A percentile compares a stretch with the other conserved stretches of the same genome.
These are phyloP conservation scores for Nasonia longicornis DNA, from an alignment of 1,140 invertebrate genomes.

Conservation along the genomic window DNA sequence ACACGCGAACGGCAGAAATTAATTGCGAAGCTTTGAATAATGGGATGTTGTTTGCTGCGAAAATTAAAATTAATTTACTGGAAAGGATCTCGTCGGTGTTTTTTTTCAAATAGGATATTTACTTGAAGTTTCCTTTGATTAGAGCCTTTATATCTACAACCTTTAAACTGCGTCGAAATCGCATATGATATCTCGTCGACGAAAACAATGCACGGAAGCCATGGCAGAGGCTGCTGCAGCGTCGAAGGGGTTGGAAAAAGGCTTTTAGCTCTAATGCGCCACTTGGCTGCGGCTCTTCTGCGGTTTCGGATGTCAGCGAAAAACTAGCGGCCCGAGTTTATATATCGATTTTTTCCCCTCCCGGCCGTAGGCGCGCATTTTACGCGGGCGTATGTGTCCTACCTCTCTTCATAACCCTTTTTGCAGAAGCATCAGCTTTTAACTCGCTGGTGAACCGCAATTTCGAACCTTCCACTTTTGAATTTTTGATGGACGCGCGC, in stretches of 20 bases:
- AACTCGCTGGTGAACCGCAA: neutral
- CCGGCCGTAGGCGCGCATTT: neutral
- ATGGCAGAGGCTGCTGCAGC: neutral
- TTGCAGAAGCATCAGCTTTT: neutral
- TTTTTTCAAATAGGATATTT: no score
- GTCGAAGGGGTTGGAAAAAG: slow-evolving; percentile 11
- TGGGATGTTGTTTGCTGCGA: slow-evolving; percentile 33
- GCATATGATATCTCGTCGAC: neutral
- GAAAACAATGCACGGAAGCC: slow-evolving; percentile 29
- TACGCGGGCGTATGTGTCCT: neutral
- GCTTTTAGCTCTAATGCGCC: slow-evolving; percentile 47
- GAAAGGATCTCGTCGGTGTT: no score
- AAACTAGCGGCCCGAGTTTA: slow-evolving; percentile 36
- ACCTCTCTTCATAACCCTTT: neutral
- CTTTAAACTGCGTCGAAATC: no score
- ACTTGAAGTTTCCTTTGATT: no score
- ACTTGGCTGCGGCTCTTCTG: slow-evolving; percentile 35
- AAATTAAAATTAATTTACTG: no score
- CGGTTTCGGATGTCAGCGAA: slow-evolving; percentile 43
- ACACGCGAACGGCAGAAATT: neutral
- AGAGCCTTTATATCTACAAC: no score
- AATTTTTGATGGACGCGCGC: neutral
- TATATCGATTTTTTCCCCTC: slow-evolving; percentile 29
- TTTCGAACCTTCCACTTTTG: neutral
- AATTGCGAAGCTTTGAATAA: slow-evolving; percentile 25